Evolutionary conservation across 2,797 vertebrate genomes (phyloP).

Genomic region (Pantherophis vulpinus): DNA sequence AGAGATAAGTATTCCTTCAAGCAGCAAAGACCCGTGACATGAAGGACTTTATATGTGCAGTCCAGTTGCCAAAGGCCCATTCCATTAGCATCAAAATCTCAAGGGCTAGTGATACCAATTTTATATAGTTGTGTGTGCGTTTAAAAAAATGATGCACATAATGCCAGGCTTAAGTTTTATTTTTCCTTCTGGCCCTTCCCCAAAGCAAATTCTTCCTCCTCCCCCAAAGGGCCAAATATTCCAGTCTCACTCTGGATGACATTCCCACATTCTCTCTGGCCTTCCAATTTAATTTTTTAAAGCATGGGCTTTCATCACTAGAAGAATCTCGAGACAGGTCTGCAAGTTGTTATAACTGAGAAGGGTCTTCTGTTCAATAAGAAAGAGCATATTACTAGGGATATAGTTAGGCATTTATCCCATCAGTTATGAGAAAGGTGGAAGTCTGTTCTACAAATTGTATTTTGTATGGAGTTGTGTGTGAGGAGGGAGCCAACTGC

Average conservation of each 20-base stretch:
- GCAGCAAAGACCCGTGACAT: not conserved
- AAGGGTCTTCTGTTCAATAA: not conserved
- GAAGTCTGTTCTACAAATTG: not conserved
- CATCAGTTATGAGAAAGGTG: not conserved
- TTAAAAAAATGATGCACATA: not conserved
- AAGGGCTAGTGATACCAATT: not conserved
- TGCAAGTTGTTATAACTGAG: not conserved
- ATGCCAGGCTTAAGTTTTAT: not conserved
- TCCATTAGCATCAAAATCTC: not conserved
- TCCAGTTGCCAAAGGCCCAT: not conserved
- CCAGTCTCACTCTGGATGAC: not conserved
- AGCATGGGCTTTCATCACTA: not conserved
- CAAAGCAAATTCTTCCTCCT: not conserved
- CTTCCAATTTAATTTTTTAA: not conserved
- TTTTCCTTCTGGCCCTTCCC: not conserved
- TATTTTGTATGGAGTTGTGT: not conserved
- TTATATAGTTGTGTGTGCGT: not conserved
- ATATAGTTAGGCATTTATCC: not conserved
- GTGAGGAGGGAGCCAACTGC: not conserved
- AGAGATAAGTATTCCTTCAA: not conserved
- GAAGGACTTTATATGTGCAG: not conserved
- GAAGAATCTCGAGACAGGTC: not conserved
- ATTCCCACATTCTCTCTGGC: not conserved
- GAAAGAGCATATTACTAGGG: not conserved
- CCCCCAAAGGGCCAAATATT: not conserved